Conservation (phyloP, 2,113 vertebrate genomes). For the Grammomys dolichurus region DNA sequence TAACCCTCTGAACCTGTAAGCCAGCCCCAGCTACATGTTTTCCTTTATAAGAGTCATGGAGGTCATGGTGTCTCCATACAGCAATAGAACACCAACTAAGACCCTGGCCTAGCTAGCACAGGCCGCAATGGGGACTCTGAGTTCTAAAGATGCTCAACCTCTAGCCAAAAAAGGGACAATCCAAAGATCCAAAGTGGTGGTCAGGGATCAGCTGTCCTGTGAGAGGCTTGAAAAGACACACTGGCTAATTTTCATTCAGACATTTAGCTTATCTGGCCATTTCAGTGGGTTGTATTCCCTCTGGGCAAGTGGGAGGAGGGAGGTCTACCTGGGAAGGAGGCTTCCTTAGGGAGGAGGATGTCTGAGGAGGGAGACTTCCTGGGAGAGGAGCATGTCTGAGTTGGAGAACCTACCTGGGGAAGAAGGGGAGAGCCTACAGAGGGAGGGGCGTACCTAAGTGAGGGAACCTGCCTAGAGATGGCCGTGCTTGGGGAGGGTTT, state of each 20-base stretch:
- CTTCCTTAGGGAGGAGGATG: neutral
- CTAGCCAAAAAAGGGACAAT: neutral
- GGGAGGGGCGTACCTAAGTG: neutral
- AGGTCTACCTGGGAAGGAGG: neutral
- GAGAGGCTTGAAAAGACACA: accelerated
- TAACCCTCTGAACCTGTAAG: neutral
- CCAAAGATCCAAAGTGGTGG: neutral
- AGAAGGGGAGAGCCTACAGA: neutral
- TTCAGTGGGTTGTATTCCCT: accelerated
- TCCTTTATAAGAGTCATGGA: neutral
- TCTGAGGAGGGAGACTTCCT: neutral
- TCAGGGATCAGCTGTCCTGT: neutral
- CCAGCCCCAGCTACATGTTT: neutral
- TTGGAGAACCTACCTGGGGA: neutral
- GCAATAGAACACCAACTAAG: neutral
- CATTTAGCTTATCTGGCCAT: too few relatives aligned
- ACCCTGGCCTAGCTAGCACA: accelerated
- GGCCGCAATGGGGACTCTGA: too few relatives aligned
- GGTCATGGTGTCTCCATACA: neutral
- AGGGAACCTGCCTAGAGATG: neutral
- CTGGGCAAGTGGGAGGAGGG: neutral
- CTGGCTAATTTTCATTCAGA: accelerated
- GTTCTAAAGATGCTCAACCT: accelerated
- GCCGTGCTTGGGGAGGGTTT: neutral
- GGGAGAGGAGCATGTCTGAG: neutral